These are phyloP conservation scores for Reinhardtius hippoglossoides DNA, from an alignment of 2,113 vertebrate species.

Conservation along the genomic window DNA sequence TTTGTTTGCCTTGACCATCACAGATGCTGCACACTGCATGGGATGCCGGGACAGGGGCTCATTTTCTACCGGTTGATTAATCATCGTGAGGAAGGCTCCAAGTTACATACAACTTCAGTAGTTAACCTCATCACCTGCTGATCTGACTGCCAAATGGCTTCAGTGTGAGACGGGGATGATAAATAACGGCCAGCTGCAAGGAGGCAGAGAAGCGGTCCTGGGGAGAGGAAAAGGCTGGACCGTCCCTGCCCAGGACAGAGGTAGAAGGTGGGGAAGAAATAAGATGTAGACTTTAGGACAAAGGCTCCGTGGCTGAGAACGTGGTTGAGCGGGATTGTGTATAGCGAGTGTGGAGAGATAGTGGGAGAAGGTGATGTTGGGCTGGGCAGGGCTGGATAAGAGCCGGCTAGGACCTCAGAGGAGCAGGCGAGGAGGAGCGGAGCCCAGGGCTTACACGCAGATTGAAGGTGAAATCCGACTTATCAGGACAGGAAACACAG, in stretches of 20 bases:
- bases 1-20: constrained; percentile 85
- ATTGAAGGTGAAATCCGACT: constrained; percentile 82
- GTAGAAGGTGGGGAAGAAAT: constrained; percentile 23
- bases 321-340: constrained; percentile 4
- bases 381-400: constrained; percentile 73
- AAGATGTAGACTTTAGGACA: constrained; percentile 39
- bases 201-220: constrained; percentile 69
- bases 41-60: constrained; percentile 82
- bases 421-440: constrained; percentile 74
- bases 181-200: constrained; percentile 84
- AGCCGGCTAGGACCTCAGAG: constrained; percentile 72
- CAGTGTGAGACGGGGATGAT: constrained; percentile 88
- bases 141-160: constrained; percentile 89
- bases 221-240: constrained; percentile 58
- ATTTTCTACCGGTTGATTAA: constrained; percentile 91
- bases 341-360: constrained; percentile 45
- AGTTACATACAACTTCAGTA: constrained; percentile 94
- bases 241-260: constrained; percentile 37
- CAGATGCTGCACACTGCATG: constrained; percentile 83
- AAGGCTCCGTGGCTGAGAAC: not conserved
- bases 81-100: constrained; percentile 87
- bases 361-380: constrained; percentile 41
- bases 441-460: constrained; percentile 80
- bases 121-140: constrained; percentile 93
- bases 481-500: constrained; percentile 82